Evolutionary conservation across 2,888 invertebrate species (phyloP), one percentile per base, ranked within the genome.

Genomic region (Clanis bilineata): DNA sequence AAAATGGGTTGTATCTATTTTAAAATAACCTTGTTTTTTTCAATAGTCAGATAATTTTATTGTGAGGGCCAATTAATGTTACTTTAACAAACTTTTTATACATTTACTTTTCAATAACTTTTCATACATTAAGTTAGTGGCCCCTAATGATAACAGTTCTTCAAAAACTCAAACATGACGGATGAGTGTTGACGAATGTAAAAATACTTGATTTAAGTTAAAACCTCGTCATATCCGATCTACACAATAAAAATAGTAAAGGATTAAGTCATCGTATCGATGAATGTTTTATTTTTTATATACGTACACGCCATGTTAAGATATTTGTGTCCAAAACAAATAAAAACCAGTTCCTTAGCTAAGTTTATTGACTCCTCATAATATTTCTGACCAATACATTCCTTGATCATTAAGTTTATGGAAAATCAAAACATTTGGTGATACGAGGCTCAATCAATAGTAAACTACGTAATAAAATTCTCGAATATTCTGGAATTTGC

Each of bases 311-410:
- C 73, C 80, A 80, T 80, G 80, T 83, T 82, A 79, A 81, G 82
- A 85, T 86, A 83, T 86, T 87, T 89, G 83, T 84, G 82, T 80
- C 81, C 83, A 87, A 88, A 87, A 86, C 82, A 86, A 85, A 83
- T 79, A 82, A 79, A 81, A 90, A 91, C 89, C 86, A 70, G 89
- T 90, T 90, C 73, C 71, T 75, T 74, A 63, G 62, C 66, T 64
- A 77, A 82, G 91, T 90, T 91, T 90, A 82, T 89, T 91, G 91
- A 90, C 91, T 87, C 82, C 85, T 85, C 80, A 79, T 83, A 86
- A 83, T 84, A 84, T 85, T 85, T 80, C 74, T 70, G 78, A 55
- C 18, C 45, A 56, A 72, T 18, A 77, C 81, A 78, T 79, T 77
- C 72, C 75, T 70, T 74, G 72, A 69, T 65, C 77, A 67, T 69